Evolutionary conservation across 2,888 invertebrate species (phyloP).

Genomic region (Polydrusus cervinus): DNA sequence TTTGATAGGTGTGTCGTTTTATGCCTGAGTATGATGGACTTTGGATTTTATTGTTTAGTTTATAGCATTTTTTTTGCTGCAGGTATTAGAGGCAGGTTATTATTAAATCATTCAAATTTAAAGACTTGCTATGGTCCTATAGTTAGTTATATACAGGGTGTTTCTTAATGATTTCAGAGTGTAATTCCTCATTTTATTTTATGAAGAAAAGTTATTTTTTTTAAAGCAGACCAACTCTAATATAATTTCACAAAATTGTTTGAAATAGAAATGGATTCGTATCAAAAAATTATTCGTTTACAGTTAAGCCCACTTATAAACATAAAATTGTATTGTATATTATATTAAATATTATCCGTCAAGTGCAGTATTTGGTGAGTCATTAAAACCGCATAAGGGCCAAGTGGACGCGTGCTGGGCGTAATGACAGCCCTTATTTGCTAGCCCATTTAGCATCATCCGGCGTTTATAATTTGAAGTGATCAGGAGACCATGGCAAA

Average conservation of each 20-base stretch:
- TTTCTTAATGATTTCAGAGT: no score
- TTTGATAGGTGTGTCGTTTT: slow-evolving; percentile 42
- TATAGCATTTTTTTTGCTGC: neutral
- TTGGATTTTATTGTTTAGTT: slow-evolving; percentile 1
- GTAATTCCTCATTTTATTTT: no score
- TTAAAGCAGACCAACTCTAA: no score
- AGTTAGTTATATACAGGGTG: no score
- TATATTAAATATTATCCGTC: slow-evolving; percentile 2
- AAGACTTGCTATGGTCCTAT: neutral
- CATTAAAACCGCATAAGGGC: slow-evolving; percentile 64
- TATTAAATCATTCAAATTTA: neutral
- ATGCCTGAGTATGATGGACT: slow-evolving; percentile 16
- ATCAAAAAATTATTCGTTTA: no score
- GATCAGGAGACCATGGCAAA: slow-evolving; percentile 7
- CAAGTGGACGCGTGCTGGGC: slow-evolving; percentile 61
- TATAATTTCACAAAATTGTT: no score
- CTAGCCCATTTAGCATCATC: slow-evolving; percentile 56
- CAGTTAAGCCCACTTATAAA: no score
- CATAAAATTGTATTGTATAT: no score
- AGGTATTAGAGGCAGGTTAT: neutral
- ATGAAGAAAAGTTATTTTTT: no score
- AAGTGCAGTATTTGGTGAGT: slow-evolving; percentile 63
- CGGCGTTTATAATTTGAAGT: slow-evolving; percentile 26
- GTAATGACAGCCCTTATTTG: slow-evolving; percentile 60
- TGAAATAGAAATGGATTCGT: no score